phyloP scores from a whole-genome alignment of 2,113 vertebrate species.

The Chaetodon trifascialis region DNA sequence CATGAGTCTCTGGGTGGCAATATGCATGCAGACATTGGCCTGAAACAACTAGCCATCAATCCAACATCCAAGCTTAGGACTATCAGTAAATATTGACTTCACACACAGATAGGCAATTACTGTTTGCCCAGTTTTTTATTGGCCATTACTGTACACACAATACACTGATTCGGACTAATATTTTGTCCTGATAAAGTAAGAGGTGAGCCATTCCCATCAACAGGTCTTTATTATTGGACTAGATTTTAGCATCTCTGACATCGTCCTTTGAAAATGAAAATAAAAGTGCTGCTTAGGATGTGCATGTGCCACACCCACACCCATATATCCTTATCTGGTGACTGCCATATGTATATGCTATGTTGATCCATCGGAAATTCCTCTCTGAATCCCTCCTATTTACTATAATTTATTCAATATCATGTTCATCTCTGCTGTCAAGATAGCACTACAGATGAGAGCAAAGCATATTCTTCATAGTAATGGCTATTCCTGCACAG shows the following conservation, averaged over 20 bases:
- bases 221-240: background rate
- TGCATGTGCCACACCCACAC: background rate
- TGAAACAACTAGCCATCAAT: slow-evolving; percentile 32
- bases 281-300: background rate
- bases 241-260: background rate
- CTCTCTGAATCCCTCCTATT: background rate
- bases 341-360: background rate
- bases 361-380: background rate
- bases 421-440: background rate
- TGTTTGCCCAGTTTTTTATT: slow-evolving; percentile 45
- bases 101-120: slow-evolving; percentile 38
- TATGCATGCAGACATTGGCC: slow-evolving; percentile 3
- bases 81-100: slow-evolving; percentile 52
- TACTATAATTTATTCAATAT: background rate
- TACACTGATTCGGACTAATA: background rate
- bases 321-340: background rate
- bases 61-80: slow-evolving; percentile 11
- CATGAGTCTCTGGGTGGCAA: background rate
- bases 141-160: slow-evolving; percentile 29
- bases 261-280: background rate
- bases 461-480: background rate
- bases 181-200: background rate
- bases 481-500: background rate
- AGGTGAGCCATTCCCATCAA: background rate
- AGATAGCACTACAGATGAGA: background rate